A percentile compares a stretch with the other conserved stretches of the same genome.
Conservation (phyloP, 2,797 vertebrate species). For the Rhinogobio ventralis region DNA sequence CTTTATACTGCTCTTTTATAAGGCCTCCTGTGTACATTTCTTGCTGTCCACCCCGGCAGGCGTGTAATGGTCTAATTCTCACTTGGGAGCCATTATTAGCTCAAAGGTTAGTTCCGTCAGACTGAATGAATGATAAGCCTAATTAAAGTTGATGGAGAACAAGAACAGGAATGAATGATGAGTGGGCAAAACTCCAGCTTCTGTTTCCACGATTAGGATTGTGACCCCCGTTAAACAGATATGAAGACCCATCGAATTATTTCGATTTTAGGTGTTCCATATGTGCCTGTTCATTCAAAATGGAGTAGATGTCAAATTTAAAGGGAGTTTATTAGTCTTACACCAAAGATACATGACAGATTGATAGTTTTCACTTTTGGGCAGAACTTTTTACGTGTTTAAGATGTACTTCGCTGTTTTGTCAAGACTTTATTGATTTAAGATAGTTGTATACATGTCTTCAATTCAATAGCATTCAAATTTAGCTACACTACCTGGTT, state of each 20-base stretch:
- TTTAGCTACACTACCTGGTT: neutral
- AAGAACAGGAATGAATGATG: slow-evolving; percentile 33
- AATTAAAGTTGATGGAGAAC: slow-evolving; percentile 55
- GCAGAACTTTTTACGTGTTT: neutral
- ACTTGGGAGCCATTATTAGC: slow-evolving; percentile 54
- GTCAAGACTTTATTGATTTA: neutral
- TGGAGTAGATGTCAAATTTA: neutral
- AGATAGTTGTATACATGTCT: neutral
- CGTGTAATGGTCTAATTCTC: slow-evolving; percentile 54
- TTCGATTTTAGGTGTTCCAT: slow-evolving; percentile 4
- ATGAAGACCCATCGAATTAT: slow-evolving; percentile 11
- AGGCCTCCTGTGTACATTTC: slow-evolving; percentile 20
- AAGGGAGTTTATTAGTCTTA: slow-evolving; percentile 12
- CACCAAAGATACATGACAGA: neutral
- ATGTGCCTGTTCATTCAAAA: neutral
- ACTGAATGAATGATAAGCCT: slow-evolving; percentile 52
- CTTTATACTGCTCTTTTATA: slow-evolving; percentile 12
- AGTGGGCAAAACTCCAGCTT: slow-evolving; percentile 41
- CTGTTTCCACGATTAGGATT: slow-evolving; percentile 22
- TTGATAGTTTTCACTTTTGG: neutral
- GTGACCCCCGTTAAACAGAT: neutral
- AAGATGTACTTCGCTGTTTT: neutral
- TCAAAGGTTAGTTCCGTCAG: slow-evolving; percentile 52
- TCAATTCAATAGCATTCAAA: neutral
- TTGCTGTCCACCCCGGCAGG: slow-evolving; percentile 39